Evolutionary conservation across 2,113 vertebrate species (phyloP).

Genomic region (Cryptotis parvus): DNA sequence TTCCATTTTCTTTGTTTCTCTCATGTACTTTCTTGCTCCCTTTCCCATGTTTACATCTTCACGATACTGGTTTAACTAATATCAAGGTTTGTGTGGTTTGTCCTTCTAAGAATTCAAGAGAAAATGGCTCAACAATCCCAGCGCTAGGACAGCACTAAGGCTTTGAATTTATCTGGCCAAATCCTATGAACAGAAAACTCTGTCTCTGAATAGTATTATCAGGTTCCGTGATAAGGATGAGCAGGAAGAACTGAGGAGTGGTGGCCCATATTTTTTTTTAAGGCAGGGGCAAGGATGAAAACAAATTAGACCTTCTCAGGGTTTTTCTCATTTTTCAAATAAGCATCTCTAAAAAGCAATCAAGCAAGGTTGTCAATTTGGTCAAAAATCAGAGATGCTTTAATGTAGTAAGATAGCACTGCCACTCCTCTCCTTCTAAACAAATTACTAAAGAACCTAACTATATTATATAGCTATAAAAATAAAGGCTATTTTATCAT

Average conservation of each 20-base stretch:
- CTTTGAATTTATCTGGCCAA: conserved; percentile 53
- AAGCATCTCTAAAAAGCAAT: conserved; percentile 52
- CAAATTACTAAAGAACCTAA: conserved; percentile 69
- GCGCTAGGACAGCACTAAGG: neutral
- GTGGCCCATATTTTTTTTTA: conserved; percentile 2
- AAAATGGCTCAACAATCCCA: neutral
- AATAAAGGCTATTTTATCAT: conserved; percentile 78
- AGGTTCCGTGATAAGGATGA: conserved; percentile 9
- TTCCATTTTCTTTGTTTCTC: neutral
- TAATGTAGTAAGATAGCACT: conserved; percentile 40
- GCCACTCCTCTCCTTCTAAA: conserved; percentile 64
- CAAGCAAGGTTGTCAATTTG: conserved; percentile 56
- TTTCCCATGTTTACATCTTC: neutral
- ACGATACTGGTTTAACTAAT: conserved; percentile 17
- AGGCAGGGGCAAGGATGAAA: neutral
- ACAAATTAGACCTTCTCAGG: conserved; percentile 35
- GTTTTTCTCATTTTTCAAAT: conserved; percentile 45
- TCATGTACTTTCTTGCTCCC: neutral
- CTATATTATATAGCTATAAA: conserved; percentile 70
- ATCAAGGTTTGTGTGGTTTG: conserved; percentile 47
- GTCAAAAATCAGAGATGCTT: conserved; percentile 65
- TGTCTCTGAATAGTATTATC: neutral
- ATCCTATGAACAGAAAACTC: conserved; percentile 52
- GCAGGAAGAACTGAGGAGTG: neutral
- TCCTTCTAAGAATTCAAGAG: neutral